These are phyloP conservation scores for Leptothorax acervorum DNA, from an alignment of 2,888 invertebrate species.

Conservation along the genomic window DNA sequence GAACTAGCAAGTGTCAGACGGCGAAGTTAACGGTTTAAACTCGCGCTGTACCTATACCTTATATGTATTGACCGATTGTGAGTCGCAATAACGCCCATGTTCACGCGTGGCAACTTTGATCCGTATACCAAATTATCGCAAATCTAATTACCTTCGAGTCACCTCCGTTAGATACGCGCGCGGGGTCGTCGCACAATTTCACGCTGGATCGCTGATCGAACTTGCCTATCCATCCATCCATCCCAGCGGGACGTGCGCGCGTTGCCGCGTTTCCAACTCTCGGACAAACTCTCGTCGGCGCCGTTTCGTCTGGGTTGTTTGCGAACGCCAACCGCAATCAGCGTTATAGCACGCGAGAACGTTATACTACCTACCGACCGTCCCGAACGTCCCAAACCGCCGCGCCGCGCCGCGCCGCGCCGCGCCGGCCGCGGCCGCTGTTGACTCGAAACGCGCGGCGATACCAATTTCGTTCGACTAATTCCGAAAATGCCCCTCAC, in stretches of 20 bases:
- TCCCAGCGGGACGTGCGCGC: neutral
- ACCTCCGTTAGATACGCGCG: neutral
- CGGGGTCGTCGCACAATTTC: constrained; percentile 41
- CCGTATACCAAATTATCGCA: constrained; percentile 27
- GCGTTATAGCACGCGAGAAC: constrained; percentile 35
- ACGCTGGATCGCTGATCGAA: constrained; percentile 55
- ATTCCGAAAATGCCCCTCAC: constrained; percentile 23
- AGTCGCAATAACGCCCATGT: neutral
- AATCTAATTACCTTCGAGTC: constrained; percentile 43
- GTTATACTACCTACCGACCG: constrained; percentile 16
- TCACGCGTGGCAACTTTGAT: constrained; percentile 35
- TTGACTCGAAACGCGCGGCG: neutral
- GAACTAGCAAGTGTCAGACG: neutral
- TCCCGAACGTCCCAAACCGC: neutral
- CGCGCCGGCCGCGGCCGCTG: neutral
- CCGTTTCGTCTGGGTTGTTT: constrained; percentile 62
- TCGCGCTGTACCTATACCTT: no score
- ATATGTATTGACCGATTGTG: neutral
- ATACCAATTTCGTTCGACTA: constrained; percentile 21
- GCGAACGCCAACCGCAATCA: constrained; percentile 57
- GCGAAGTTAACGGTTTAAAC: neutral
- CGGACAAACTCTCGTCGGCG: constrained; percentile 52
- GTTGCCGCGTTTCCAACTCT: constrained; percentile 8
- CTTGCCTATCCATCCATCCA: constrained; percentile 32
- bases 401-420: no score